Conservation (phyloP, 2,113 vertebrate genomes). For the Rallus limicola region DNA sequence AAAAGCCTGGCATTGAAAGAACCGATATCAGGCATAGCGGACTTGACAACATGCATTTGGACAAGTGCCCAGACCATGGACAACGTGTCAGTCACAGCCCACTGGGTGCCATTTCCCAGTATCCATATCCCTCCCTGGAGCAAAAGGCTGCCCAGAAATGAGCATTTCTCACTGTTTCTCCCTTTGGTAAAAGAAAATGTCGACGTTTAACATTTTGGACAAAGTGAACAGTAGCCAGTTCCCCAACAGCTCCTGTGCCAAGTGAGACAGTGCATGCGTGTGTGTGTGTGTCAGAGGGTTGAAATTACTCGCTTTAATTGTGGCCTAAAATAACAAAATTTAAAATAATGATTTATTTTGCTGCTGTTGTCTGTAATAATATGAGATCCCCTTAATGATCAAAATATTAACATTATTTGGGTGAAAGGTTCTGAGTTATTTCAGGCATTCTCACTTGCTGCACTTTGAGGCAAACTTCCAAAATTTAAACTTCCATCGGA, state of each 20-base stretch:
- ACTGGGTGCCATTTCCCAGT: conserved; percentile 57
- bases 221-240: conserved; percentile 10
- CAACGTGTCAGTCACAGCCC: conserved; percentile 19
- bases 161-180: conserved; percentile 50
- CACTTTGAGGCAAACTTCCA: conserved; percentile 23
- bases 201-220: not conserved
- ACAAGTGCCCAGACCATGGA: conserved; percentile 20
- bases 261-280: fast-evolving
- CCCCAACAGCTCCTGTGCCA: not conserved
- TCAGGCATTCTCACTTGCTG: not conserved
- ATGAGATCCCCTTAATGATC: not conserved
- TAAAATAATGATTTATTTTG: not conserved
- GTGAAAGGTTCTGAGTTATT: conserved; percentile 18
- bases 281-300: not conserved
- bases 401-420: not conserved
- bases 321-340: not conserved
- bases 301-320: not conserved
- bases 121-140: conserved; percentile 35
- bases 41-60: conserved; percentile 61
- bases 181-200: conserved; percentile 21
- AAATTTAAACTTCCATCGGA: conserved; percentile 21
- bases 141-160: conserved; percentile 48
- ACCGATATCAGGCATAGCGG: not conserved
- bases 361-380: not conserved
- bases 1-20: not conserved